Evolutionary conservation across 2,888 invertebrate genomes (phyloP), one percentile per base, ranked within the genome.

Genomic region (Eueremaeus valkanovi): DNA sequence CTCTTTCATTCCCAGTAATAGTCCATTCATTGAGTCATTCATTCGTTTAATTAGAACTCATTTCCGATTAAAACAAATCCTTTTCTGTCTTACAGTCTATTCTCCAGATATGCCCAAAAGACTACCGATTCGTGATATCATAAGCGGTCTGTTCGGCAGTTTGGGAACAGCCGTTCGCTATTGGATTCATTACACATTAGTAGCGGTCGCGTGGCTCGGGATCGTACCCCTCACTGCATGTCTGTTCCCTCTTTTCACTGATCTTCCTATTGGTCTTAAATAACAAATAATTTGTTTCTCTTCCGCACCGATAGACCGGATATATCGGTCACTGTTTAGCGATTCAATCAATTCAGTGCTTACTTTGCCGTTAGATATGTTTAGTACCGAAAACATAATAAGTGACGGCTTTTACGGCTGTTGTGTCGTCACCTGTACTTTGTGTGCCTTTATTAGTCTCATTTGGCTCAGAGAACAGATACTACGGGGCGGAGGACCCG

Each of bases 71-170:
- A 49, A n/a, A n/a, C n/a, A 1, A 49, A n/a, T 49, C 1, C 21
- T 3, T 51, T 3, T 63, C n/a, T 49, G 21, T 49, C n/a, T 49
- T 82, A 9, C 81, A 87, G 86, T 99, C 81, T 99, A 99, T 85
- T 95, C 97, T n/a, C 95, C 97, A 36, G 98, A 99, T 83, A 99
- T 99, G 99, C 99, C 99, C n/a, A 89, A 96, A 77, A 88, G 97
- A 77, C 86, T 99, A 81, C 99, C 99, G 0, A 86, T 99, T 40
- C 89, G 90, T 79, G 98, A 98, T 84, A 92, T 99, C 11, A 88
- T 95, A 0, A 91, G 92, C 66, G 99, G 99, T 1, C 85, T 97
- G 72, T 86, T 95, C 74, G 89, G 91, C 3, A 96, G 95, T 27
- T 89, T 97, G 40, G 90, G 90, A 3, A 92, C 93, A 61, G 97